A percentile compares a stretch with the other conserved stretches of the same genome.
These are phyloP conservation scores for Adelphocoris suturalis DNA, from an alignment of 2,888 invertebrate genomes.

Conservation along the genomic window DNA sequence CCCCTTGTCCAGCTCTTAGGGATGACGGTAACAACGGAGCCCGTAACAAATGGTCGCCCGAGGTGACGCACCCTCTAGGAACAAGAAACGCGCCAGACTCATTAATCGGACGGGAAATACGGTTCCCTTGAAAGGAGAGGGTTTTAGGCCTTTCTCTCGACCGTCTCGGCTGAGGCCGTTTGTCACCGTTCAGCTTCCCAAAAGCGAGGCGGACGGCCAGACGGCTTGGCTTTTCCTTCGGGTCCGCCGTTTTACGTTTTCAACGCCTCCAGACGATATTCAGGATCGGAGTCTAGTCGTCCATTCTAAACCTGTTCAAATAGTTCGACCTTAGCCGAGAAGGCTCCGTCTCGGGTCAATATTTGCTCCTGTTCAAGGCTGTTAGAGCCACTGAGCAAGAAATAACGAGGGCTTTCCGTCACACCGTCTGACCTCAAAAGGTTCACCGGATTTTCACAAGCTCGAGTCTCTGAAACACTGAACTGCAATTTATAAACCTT, in stretches of 20 bases:
- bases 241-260: not conserved
- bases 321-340: conserved; percentile 5
- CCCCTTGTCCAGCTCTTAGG: not conserved
- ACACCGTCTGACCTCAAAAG: not conserved
- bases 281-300: not conserved
- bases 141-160: not conserved
- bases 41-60: conserved; percentile 26
- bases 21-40: not conserved
- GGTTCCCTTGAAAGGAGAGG: not conserved
- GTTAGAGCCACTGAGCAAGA: conserved; percentile 45
- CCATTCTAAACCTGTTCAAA: conserved; percentile 37
- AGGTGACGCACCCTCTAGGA: not conserved
- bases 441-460: not conserved
- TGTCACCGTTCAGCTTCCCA: not conserved
- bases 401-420: conserved; percentile 34
- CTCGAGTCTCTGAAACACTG: not conserved
- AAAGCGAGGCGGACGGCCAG: conserved; percentile 17
- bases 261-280: conserved; percentile 8
- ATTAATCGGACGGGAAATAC: conserved; percentile 43
- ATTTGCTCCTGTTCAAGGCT: conserved; percentile 24
- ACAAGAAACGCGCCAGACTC: conserved; percentile 39
- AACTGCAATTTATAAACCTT: too few relatives aligned
- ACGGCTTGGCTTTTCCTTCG: conserved; percentile 10
- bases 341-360: conserved; percentile 40
- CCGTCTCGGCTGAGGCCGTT: not conserved